Evolutionary conservation across 1,140 invertebrate genomes (phyloP), one percentile per base, ranked within the genome.

Genomic region (Caerostris darwini): DNA sequence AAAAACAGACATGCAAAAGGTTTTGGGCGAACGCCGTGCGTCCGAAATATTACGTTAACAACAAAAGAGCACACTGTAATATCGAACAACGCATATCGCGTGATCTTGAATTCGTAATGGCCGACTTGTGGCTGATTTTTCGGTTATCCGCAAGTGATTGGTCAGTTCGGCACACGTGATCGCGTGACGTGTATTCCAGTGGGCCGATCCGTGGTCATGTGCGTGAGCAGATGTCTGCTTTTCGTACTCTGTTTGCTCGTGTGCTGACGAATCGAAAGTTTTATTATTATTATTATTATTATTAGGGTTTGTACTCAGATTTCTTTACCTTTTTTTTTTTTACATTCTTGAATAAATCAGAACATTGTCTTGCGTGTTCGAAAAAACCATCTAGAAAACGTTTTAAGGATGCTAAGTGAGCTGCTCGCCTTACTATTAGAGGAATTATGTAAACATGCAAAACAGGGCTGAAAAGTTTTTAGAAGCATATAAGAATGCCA

Each of bases 141-240:
- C 50, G 81, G 64, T 17, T 19, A 93, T 8, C 82, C 92, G 50
- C 53, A 54, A 50, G 64, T 85, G 64, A 19, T 87, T 87, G 92
- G 92, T 87, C 58, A 85, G 17, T 57, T n/a, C 12, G 58, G n/a
- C 12, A 83, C 92, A 93, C 83, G 64, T 93, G 92, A 93, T 93
- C 50, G 92, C 92, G 92, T 93, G 92, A 81, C 81, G 81, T 77
- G n/a, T 54, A 56, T 54, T 85, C 12, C 54, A 34, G 83, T 64
- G 85, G 50, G 58, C 61, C 59, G 83, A 54, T 7, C n/a, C 83
- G 64, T 69, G 85, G 91, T 54, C 83, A 93, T 59, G 77, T 93
- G 92, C 83, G 83, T 87, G 85, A 83, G 59, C 92, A 93, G 92
- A 87, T 93, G 92, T 67, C 77, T 56, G 82, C 88, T 5, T 82